These are phyloP conservation scores for Heterodera carotae DNA, from an alignment of 1,140 invertebrate species.

Conservation along the genomic window DNA sequence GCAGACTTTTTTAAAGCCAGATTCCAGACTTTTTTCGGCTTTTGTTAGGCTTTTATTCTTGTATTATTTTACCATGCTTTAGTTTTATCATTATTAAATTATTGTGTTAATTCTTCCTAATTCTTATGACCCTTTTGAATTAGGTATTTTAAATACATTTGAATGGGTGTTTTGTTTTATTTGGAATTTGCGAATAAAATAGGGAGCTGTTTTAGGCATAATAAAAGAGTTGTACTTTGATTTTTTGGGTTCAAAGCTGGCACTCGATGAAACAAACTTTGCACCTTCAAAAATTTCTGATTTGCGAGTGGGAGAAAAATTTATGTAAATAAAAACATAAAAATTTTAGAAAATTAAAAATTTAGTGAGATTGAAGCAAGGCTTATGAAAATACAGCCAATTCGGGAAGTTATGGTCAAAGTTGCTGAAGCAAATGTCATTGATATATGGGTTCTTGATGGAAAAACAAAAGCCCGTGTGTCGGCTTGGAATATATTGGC, in stretches of 20 bases:
- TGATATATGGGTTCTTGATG: neutral
- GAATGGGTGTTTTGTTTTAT: too few species aligned
- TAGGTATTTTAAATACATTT: too few species aligned
- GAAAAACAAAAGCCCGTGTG: neutral
- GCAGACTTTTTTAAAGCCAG: too few species aligned
- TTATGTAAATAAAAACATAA: too few species aligned
- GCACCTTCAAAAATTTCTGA: neutral
- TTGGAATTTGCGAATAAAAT: too few species aligned
- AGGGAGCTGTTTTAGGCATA: too few species aligned
- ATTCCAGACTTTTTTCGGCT: too few species aligned
- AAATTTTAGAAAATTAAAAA: neutral
- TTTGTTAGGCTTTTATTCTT: too few species aligned
- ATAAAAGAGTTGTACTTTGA: slow-evolving; percentile 4
- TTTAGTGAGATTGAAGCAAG: neutral
- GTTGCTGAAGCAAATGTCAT: neutral
- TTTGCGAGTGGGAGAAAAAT: neutral
- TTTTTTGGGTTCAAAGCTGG: neutral
- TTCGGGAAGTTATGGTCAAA: slow-evolving; percentile 1
- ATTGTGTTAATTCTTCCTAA: too few species aligned
- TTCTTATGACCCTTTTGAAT: too few species aligned
- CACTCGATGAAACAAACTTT: slow-evolving; percentile 3
- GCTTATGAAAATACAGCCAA: neutral
- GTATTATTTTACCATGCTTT: too few species aligned
- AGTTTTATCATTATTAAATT: too few species aligned
- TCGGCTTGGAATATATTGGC: slow-evolving; percentile 16